A percentile compares a stretch with the other conserved stretches of the same genome.
Conservation (phyloP, 2,797 vertebrate genomes). For the Oophaga sylvatica region DNA sequence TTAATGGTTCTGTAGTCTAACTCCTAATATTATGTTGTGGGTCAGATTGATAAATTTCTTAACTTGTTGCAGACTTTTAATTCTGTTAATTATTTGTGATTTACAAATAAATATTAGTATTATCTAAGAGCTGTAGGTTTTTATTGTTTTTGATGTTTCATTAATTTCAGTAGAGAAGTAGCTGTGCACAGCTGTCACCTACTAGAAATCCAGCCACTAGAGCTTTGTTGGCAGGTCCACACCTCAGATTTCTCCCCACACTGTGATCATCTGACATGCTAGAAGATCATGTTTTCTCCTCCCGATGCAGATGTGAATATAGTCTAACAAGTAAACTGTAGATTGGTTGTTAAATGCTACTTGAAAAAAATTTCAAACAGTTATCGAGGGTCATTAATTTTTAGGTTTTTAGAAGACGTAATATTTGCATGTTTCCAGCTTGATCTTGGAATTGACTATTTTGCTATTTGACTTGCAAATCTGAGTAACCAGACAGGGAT, state of each 20-base stretch:
- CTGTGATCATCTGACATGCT: neutral
- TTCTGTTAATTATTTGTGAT: too few species aligned
- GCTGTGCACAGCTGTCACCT: neutral
- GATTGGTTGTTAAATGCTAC: too few species aligned
- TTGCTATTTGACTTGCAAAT: slow-evolving; percentile 25
- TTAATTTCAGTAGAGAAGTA: neutral
- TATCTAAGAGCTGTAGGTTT: too few species aligned
- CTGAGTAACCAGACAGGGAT: neutral
- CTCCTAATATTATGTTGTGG: too few species aligned
- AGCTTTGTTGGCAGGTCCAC: neutral
- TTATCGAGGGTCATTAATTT: neutral
- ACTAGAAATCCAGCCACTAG: neutral
- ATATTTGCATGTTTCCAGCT: neutral
- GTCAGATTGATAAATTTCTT: too few species aligned
- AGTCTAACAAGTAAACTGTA: neutral
- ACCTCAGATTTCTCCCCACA: neutral
- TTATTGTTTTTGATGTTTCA: too few species aligned
- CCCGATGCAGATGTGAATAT: neutral
- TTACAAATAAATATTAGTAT: too few species aligned
- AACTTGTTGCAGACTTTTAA: too few species aligned
- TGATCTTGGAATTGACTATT: neutral
- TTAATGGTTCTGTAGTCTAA: too few species aligned
- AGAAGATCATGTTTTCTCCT: neutral
- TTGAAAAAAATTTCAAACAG: neutral
- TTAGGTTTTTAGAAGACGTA: neutral